Conservation (phyloP, 2,797 vertebrate species). For the Aeoliscus strigatus region DNA sequence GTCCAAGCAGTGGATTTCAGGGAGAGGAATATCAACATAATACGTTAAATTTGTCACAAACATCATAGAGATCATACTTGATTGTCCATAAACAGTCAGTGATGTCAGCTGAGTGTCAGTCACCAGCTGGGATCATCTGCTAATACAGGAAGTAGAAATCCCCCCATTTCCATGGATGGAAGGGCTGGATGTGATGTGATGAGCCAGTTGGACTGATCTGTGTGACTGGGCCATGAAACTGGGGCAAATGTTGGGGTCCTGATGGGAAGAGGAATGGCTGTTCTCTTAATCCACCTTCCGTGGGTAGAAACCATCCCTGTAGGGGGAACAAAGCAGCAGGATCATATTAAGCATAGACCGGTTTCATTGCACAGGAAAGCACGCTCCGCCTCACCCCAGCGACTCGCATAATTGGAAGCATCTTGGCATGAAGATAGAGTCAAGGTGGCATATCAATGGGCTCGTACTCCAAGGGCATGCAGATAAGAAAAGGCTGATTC, state of each 20-base stretch:
- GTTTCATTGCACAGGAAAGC: constrained; percentile 66
- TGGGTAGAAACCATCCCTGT: constrained; percentile 50
- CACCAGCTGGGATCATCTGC: constrained; percentile 7
- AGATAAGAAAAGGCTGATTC: constrained; percentile 67
- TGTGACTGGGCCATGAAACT: constrained; percentile 36
- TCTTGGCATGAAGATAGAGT: constrained; percentile 80
- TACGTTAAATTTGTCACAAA: constrained; percentile 8
- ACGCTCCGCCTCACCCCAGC: constrained; percentile 76
- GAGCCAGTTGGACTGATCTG: constrained; percentile 37
- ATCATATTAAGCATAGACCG: constrained; percentile 69
- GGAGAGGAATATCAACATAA: too few species aligned
- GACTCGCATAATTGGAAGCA: constrained; percentile 79
- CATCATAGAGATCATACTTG: too few species aligned
- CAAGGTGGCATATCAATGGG: constrained; percentile 77
- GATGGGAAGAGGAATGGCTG: constrained; percentile 27
- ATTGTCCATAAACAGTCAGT: too few species aligned
- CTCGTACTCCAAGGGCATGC: constrained; percentile 76
- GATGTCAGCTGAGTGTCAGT: constrained; percentile 13
- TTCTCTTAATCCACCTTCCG: constrained; percentile 35
- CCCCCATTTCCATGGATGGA: constrained; percentile 27
- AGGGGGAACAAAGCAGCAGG: constrained; percentile 43
- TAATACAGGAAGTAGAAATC: constrained; percentile 24
- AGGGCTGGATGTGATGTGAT: constrained; percentile 26
- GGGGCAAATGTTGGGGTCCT: constrained; percentile 32
- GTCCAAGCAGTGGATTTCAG: too few species aligned